Base-by-base conservation (phyloP, 2,113 vertebrate genomes). In the Cyprinodon variegatus region DNA sequence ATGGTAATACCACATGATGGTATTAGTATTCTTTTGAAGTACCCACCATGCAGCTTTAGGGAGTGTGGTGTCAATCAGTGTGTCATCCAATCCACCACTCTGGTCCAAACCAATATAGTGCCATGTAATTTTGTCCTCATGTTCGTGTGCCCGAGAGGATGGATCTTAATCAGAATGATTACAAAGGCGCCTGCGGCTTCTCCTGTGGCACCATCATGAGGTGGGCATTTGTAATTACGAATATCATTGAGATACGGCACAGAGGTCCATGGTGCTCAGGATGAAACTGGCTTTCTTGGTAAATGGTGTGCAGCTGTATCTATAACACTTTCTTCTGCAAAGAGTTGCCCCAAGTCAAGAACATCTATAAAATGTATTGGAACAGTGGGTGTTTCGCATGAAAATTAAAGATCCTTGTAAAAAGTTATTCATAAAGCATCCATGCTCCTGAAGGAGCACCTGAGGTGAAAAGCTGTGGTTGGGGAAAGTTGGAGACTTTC, bases 41-140 rank as follows among this genome's bases (percentile, higher is more conserved):
- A 50, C 20, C 40, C 36, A 12, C 7, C 20, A 60, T 40, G 9
- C 40, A 15, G 62, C 53, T 66, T 45, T 66, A 10, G 40, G n/a
- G 57, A 36, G 15, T 36, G 4, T 43, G 17, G 41, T 38, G 64
- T 61, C 68, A 78, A 11, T 77, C 20, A 70, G 40, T 59, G 48
- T 66, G 53, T 40, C 69, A 60, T 14, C 48, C 37, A n/a, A 4
- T 66, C 36, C 63, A 20, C 45, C 14, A 22, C 69, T 65, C 65
- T 41, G 62, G 67, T 77, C 48, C 48, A 70, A 65, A 45, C 69
- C 61, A 65, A 62, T 77, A 60, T 71, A 38, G 45, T 65, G 50
- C 38, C 38, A 57, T 74, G 3, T 22, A 20, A 36, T 61, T 70
- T 70, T 41, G 11, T 43, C 4, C 64, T 37, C 10, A 41, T 15